Conservation (phyloP, 2,797 vertebrate genomes). For the Poeciliopsis presidionis region DNA sequence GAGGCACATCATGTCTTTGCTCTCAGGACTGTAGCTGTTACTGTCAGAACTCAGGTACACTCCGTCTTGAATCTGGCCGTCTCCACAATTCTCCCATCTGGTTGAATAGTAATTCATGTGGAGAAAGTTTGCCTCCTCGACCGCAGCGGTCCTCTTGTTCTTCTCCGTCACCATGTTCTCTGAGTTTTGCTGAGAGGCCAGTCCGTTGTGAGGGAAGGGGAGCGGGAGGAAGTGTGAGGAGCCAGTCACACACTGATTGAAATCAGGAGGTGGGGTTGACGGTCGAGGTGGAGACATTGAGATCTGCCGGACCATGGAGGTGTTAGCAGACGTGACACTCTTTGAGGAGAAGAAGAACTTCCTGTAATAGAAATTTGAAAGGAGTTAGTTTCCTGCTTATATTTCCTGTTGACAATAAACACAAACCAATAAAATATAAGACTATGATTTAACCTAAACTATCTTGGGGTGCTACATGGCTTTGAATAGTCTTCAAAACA, state of each 20-base stretch:
- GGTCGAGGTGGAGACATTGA: slow-evolving; percentile 59
- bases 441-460: background rate
- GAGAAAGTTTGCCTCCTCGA: slow-evolving; percentile 77
- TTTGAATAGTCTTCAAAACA: background rate
- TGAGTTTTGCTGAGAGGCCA: slow-evolving; percentile 90
- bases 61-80: slow-evolving; percentile 29
- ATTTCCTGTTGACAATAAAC: background rate
- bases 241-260: slow-evolving; percentile 86
- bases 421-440: background rate
- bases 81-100: slow-evolving; percentile 21
- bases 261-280: slow-evolving; percentile 89
- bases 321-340: background rate
- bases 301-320: slow-evolving; percentile 33
- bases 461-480: background rate
- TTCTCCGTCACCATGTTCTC: slow-evolving; percentile 89
- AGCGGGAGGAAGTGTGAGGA: slow-evolving; percentile 76
- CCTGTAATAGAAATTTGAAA: slow-evolving; percentile 45
- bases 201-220: slow-evolving; percentile 84
- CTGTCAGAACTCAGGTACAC: slow-evolving; percentile 40
- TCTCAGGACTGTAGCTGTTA: slow-evolving; percentile 29
- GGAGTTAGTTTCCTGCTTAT: background rate
- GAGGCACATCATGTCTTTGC: slow-evolving; percentile 19
- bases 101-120: slow-evolving; percentile 82
- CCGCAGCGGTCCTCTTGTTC: slow-evolving; percentile 79
- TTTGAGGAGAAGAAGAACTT: slow-evolving; percentile 19